Evolutionary conservation across 1,140 invertebrate genomes (phyloP).

Genomic region (Zaprionus lachaisei): DNA sequence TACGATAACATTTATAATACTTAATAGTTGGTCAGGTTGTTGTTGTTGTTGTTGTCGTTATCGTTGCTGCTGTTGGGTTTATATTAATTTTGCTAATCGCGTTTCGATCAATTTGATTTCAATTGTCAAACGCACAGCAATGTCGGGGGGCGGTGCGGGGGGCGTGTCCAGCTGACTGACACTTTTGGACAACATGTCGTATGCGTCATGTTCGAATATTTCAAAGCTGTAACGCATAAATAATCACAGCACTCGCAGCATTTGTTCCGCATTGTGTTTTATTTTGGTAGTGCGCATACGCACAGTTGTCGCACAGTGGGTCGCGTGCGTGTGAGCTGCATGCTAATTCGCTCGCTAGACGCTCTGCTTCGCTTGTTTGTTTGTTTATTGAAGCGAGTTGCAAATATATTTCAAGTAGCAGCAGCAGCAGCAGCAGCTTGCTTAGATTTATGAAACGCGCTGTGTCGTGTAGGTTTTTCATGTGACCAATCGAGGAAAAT

Average conservation of each 20-base stretch:
- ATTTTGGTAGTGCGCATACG: constrained; percentile 62
- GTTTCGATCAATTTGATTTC: constrained; percentile 78
- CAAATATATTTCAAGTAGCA: constrained; percentile 50
- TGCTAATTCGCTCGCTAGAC: constrained; percentile 47
- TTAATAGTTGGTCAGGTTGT: constrained; percentile 32
- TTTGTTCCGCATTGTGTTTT: constrained; percentile 69
- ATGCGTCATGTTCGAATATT: constrained; percentile 75
- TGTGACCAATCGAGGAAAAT: constrained; percentile 57
- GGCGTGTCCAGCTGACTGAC: constrained; percentile 46
- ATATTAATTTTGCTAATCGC: constrained; percentile 76
- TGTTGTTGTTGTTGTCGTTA: constrained; percentile 45
- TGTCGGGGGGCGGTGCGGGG: constrained; percentile 26
- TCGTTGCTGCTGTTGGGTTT: constrained; percentile 32
- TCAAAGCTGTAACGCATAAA: constrained; percentile 76
- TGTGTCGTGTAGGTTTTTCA: constrained; percentile 22
- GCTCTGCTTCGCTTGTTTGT: constrained; percentile 28
- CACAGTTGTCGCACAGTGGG: constrained; percentile 76
- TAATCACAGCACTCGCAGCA: constrained; percentile 52
- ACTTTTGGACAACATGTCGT: constrained; percentile 67
- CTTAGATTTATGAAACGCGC: constrained; percentile 68
- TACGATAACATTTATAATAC: constrained; percentile 54
- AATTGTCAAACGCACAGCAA: constrained; percentile 67
- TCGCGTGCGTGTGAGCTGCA: constrained; percentile 65
- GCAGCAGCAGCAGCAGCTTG: constrained; percentile 6
- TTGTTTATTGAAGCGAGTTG: constrained; percentile 64